Base-by-base conservation (phyloP, 2,888 invertebrate species). In the Pinctada fucata region DNA sequence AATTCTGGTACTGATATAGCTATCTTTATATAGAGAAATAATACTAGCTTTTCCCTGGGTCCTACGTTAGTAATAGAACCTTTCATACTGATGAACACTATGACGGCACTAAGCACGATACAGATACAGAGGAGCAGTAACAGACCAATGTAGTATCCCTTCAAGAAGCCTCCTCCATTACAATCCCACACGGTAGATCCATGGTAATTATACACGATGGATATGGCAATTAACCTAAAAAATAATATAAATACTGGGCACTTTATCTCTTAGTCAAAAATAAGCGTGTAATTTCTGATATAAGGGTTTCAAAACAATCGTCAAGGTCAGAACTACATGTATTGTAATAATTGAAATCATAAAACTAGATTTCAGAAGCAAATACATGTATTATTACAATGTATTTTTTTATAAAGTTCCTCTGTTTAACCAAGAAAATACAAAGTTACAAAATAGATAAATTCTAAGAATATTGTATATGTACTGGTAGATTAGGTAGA, bases 11-110 rank as follows among this genome's bases (percentile, higher is more conserved):
- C 88, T 85, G 96, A 95, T 79, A 97, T 93, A 81, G 95, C 93
- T 84, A 97, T 94, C 92, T 96, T 96, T 87, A 95, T 89, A 85
- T 96, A 95, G n/a, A 91, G 78, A 72, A 96, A 93, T 51, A 95
- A 95, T 5, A 96, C 94, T 10, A 97, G 96, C 87, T 94, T 94
- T 88, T 94, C 94, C 85, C 97, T 94, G 4, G 95, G 94, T 76
- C 95, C 94, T 49, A 95, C 94, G 85, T 96, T 95, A 81, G 95
- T 95, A 86, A 97, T 96, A 81, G 96, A 95, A 50, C 97, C 97
- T 87, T 95, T 94, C 83, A 88, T 90, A 76, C 91, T 91, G 47
- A 85, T 82, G 64, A 82, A 82, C 79, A 90, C 89, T 8, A 93
- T 87, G 4, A 88, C 78, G 13, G 88, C 82, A 79, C 93, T 92